Percentiles rank a stretch among this genome's conserved stretches.
These are phyloP conservation scores for Stigmatopora nigra DNA, from an alignment of 2,113 vertebrate species.

Conservation along the genomic window DNA sequence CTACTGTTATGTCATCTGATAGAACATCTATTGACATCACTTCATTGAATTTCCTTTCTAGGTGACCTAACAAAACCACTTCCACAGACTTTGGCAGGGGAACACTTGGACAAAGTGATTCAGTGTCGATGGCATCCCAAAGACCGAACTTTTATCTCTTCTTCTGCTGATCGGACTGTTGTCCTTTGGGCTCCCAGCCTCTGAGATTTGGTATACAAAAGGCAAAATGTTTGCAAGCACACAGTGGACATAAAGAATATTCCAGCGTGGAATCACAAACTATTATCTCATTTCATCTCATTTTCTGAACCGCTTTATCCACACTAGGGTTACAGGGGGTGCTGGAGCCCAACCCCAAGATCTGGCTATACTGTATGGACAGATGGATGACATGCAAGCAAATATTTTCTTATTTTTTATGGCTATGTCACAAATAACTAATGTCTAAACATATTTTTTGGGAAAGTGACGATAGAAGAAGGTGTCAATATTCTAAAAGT, in stretches of 20 bases:
- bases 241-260: neutral
- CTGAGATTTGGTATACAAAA: constrained; percentile 30
- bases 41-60: constrained; percentile 32
- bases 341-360: no score
- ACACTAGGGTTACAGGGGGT: no score
- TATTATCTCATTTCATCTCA: no score
- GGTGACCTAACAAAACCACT: constrained; percentile 94
- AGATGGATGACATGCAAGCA: neutral
- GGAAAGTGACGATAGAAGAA: neutral
- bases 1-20: neutral
- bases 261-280: constrained; percentile 9
- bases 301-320: no score
- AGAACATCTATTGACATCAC: neutral
- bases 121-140: constrained; percentile 94
- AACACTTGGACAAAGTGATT: constrained; percentile 96
- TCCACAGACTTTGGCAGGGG: constrained; percentile 84
- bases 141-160: constrained; percentile 89
- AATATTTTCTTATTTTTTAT: neutral
- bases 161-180: constrained; percentile 93
- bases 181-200: constrained; percentile 85
- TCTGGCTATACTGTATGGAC: neutral
- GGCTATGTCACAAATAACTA: neutral
- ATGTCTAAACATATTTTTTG: neutral
- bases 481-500: neutral
- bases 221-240: neutral